Base-by-base conservation (phyloP, 2,888 invertebrate species). In the Leptopilina myrica region DNA sequence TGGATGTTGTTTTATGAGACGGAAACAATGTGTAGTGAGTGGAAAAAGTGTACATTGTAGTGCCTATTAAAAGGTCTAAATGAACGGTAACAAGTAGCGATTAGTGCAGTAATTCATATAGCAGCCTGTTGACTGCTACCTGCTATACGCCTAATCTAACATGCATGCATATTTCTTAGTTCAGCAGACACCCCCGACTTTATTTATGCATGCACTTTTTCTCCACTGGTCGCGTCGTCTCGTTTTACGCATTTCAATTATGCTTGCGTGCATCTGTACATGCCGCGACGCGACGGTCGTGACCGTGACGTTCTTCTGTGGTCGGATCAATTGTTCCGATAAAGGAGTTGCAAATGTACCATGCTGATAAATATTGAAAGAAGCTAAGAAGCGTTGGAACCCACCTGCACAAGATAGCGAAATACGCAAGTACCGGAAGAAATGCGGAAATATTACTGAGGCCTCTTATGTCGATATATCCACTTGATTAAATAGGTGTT, bases 191-290 rank as follows among this genome's bases (percentile, higher is more conserved):
- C 69, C 69, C 69, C 69, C 53, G 69, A 69, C 69, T 69, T 53
- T 69, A 69, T 69, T 69, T 69, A 69, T 69, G 69, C 69, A 69
- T 69, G 69, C 69, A 69, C 53, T 56, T 69, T 69, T 69, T 69
- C 69, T 69, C 53, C 20, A 12, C 49, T 49, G 49, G 49, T 49
- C 49, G 49, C 53, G 53, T 56, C 69, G 69, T 69, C 69, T 69
- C 69, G 69, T 69, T 69, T 69, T 69, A 69, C 69, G 69, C 69
- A 69, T 69, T 69, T 69, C 69, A 69, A 69, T 69, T 69, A 69
- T 69, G 69, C 69, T 69, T 69, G 69, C 69, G 69, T 69, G 69
- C 69, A 69, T 69, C 69, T 69, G 56, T 69, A 69, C 53, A 69
- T 26, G 69, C 33, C 33, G 69, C 49, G 69, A 14, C 14, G 69